Evolutionary conservation across 1,140 invertebrate species (phyloP).

Genomic region (Halyomorpha halys): DNA sequence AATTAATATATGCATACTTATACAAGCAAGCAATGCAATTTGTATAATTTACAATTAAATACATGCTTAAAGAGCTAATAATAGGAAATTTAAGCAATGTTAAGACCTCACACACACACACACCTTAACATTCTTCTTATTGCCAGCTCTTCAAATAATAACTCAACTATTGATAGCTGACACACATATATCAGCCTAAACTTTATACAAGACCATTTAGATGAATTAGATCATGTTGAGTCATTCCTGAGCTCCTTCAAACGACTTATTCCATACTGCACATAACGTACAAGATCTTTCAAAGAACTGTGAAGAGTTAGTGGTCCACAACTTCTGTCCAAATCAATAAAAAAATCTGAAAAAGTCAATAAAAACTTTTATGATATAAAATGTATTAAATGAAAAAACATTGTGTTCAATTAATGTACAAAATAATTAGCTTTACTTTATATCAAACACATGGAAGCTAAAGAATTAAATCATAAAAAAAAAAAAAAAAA

Average conservation of each 20-base stretch:
- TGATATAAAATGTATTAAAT: neutral
- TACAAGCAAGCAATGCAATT: slow-evolving; percentile 17
- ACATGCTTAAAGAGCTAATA: slow-evolving; percentile 6
- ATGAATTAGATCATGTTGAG: slow-evolving; percentile 11
- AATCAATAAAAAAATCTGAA: slow-evolving; percentile 67
- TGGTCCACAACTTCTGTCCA: slow-evolving; percentile 61
- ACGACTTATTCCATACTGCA: slow-evolving; percentile 54
- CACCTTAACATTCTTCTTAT: slow-evolving; percentile 4
- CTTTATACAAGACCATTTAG: neutral
- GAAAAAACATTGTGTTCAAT: no score
- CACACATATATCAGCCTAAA: neutral
- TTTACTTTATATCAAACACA: no score
- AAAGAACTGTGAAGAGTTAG: slow-evolving; percentile 64
- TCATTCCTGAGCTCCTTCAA: slow-evolving; percentile 35
- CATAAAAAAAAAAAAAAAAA: no score
- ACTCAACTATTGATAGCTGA: neutral
- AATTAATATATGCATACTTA: slow-evolving; percentile 15
- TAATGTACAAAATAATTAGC: no score
- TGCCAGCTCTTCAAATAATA: neutral
- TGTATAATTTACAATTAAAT: slow-evolving; percentile 14
- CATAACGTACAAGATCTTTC: slow-evolving; percentile 62
- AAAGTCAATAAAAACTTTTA: slow-evolving; percentile 31
- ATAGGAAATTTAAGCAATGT: neutral
- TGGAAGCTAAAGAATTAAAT: no score
- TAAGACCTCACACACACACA: neutral